A percentile compares a stretch with the other conserved stretches of the same genome.
Conservation (phyloP, 2,797 vertebrate species). For the Gadopsis marmoratus region DNA sequence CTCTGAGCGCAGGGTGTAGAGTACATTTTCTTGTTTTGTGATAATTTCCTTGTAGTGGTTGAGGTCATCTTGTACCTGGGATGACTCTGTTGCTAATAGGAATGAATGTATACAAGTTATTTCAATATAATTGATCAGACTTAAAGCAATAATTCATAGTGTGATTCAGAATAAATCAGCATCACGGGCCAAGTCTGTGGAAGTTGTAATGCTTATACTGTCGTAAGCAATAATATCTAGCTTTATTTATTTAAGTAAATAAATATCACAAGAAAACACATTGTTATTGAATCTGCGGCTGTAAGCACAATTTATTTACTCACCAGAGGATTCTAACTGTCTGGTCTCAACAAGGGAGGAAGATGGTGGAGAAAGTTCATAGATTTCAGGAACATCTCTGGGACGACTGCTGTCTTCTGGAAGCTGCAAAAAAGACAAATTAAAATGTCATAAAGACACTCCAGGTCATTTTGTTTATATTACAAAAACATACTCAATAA, state of each 20-base stretch:
- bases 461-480: neutral
- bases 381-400: slow-evolving; percentile 10
- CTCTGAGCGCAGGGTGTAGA: slow-evolving; percentile 75
- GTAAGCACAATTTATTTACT: slow-evolving; percentile 4
- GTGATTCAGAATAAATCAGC: neutral
- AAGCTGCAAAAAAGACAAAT: slow-evolving; percentile 45
- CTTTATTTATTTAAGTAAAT: neutral
- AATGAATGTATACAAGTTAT: slow-evolving; percentile 11
- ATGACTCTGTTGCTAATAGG: slow-evolving; percentile 49
- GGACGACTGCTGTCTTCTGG: slow-evolving; percentile 12
- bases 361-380: neutral
- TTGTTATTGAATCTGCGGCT: neutral
- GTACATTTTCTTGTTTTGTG: slow-evolving; percentile 70
- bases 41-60: slow-evolving; percentile 61
- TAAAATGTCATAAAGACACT: neutral
- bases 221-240: neutral
- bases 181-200: neutral
- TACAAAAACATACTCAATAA: neutral
- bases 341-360: slow-evolving; percentile 13
- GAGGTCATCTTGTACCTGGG: slow-evolving; percentile 48
- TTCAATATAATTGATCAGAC: neutral
- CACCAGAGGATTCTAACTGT: slow-evolving; percentile 27
- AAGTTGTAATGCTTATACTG: neutral
- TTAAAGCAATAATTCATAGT: neutral
- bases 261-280: neutral